phyloP scores from a whole-genome alignment of 2,888 invertebrate genomes.

The Deroplatys truncata region DNA sequence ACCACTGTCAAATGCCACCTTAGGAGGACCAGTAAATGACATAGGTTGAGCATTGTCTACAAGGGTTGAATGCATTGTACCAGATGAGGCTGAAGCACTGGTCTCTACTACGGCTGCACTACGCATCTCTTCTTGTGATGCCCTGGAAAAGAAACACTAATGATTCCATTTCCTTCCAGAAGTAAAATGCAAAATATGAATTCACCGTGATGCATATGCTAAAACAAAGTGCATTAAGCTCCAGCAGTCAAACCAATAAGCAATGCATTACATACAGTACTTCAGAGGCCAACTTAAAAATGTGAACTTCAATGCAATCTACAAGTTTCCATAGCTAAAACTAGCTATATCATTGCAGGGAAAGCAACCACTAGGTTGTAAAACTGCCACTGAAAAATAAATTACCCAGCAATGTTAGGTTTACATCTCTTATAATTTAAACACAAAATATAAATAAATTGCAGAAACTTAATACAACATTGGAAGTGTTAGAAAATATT shows the following conservation, averaged over 20 bases:
- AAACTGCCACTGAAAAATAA: no score
- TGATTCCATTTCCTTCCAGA: neutral
- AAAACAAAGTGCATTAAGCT: neutral
- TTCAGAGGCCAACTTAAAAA: neutral
- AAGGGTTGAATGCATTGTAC: constrained; percentile 68
- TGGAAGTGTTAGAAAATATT: no score
- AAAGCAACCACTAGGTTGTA: no score
- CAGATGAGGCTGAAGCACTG: constrained; percentile 40
- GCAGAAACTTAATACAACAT: no score
- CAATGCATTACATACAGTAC: neutral
- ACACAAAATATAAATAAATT: no score
- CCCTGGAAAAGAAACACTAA: constrained; percentile 53
- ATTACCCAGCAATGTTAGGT: no score
- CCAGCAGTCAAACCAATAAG: neutral
- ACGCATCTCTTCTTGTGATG: constrained; percentile 75
- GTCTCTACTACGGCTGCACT: constrained; percentile 43
- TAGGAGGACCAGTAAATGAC: constrained; percentile 66
- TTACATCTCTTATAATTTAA: no score
- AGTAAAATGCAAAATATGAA: neutral
- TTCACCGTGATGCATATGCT: neutral
- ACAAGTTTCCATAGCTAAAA: no score
- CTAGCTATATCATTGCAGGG: no score
- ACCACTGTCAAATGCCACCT: constrained; percentile 23
- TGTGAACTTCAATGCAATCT: no score
- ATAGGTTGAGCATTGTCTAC: constrained; percentile 79